Evolutionary conservation across 1,140 invertebrate species (phyloP), one percentile per base, ranked within the genome.

Genomic region (Eciton burchellii): DNA sequence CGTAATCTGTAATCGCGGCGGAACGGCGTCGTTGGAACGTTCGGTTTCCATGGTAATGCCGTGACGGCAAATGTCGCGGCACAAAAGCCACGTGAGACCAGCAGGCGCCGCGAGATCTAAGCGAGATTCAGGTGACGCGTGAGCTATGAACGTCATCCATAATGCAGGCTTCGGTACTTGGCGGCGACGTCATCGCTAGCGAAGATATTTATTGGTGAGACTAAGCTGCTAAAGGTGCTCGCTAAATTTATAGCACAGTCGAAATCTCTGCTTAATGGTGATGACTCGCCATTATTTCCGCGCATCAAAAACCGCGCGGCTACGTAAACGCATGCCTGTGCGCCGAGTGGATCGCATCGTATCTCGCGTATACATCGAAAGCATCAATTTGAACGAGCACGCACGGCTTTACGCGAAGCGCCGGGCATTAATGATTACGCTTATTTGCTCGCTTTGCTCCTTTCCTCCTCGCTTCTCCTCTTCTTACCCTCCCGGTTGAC

Each of bases 111-210:
- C 12, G 63, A 79, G 74, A 54, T 70, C 49, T 70, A 45, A 56
- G 74, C 63, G 74, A 70, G 63, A 68, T 79, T 29, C 63, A 57
- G 74, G 68, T 68, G 74, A 79, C 63, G 66, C 74, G 63, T 70
- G 74, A 79, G 65, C 63, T 70, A 57, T 79, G 63, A 79, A 79
- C 63, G 63, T 79, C 52, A 79, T 79, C 63, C 74, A 70, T 79
- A 79, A 79, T 57, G 63, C 63, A 56, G 52, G 63, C 47, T 70
- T 70, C 74, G 63, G 63, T 79, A 70, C 74, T 70, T 56, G 21
- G 74, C 8, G 41, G 74, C n/a, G 74, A 56, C 70, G 74, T 79
- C 74, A 70, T 70, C 74, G 60, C 62, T 54, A 68, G 74, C 62
- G 21, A 35, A 63, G n/a, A 79, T 79, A 79, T 79, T 79, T 79